These are phyloP conservation scores for Isurus oxyrinchus DNA, from an alignment of 2,113 vertebrate species.

Conservation along the genomic window DNA sequence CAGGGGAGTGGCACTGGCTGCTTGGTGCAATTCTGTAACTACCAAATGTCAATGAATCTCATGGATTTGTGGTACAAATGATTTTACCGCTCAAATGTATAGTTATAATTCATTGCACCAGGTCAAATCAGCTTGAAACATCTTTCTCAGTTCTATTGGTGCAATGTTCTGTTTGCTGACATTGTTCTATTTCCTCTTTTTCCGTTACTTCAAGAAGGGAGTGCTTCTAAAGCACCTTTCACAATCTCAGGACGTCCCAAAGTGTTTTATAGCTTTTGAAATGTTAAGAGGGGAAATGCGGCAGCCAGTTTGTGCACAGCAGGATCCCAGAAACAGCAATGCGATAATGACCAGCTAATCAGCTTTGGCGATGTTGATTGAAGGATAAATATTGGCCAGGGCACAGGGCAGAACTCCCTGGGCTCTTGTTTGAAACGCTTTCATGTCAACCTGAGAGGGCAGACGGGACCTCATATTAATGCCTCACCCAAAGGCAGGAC, in stretches of 20 bases:
- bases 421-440: not conserved
- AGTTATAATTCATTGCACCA: not conserved
- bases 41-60: not conserved
- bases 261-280: not conserved
- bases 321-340: not conserved
- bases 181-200: not conserved
- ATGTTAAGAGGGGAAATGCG: too few species aligned
- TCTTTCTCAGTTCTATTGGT: not conserved
- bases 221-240: not conserved
- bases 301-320: not conserved
- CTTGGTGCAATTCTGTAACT: not conserved
- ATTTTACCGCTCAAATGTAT: too few species aligned
- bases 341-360: not conserved
- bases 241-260: not conserved
- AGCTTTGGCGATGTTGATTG: not conserved
- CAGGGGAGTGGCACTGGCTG: not conserved
- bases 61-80: not conserved
- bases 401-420: not conserved
- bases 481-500: not conserved
- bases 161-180: not conserved
- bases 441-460: not conserved
- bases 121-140: not conserved
- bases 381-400: not conserved
- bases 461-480: not conserved
- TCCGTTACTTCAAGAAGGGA: not conserved